Evolutionary conservation across 2,888 invertebrate genomes (phyloP), one percentile per base, ranked within the genome.

Genomic region (Sarcophaga caerulescens): DNA sequence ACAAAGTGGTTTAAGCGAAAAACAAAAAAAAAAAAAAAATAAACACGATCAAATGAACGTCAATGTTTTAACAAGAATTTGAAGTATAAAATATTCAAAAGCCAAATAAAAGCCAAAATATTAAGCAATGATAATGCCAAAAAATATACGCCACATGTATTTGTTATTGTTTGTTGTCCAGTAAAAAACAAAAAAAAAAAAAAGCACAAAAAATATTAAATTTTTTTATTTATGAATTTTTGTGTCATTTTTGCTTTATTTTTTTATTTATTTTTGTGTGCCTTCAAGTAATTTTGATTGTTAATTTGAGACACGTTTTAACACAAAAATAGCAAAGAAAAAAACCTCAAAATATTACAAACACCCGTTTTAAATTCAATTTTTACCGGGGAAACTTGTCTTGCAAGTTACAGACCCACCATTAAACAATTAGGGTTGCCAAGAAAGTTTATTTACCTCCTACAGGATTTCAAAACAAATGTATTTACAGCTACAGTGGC

Each of bases 251-350:
- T 57, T 35, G 35, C 35, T 10, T 35, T 10, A 8, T 35, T 35
- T 14, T 52, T 12, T 47, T 2, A 0, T 25, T 47, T 14, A 62
- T 73, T 76, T 77, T 83, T 69, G 59, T 75, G 59, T n/a, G 47
- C 66, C 23, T 81, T 60, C 45, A 74, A 69, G 21, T 35, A 45
- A 73, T 70, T 79, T 82, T 81, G 62, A 65, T 80, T 77, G 73
- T 76, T 66, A 84, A 84, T 79, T 65, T 65, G 78, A 86, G 86
- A 81, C 84, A 86, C 86, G 84, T 86, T 86, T 86, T 84, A 65
- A 60, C 25, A 66, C 19, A 57, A 66, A 82, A 82, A 73, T 52
- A 45, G 8, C 8, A 35, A 35, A 0, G n/a, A 45, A 52, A 19
- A 74, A 68, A 47, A 74, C 52, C 12, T 4, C 52, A 70, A 71